A percentile compares a stretch with the other conserved stretches of the same genome.
These are phyloP conservation scores for Phrynocephalus forsythii DNA, from an alignment of 2,797 vertebrate species.

Conservation along the genomic window DNA sequence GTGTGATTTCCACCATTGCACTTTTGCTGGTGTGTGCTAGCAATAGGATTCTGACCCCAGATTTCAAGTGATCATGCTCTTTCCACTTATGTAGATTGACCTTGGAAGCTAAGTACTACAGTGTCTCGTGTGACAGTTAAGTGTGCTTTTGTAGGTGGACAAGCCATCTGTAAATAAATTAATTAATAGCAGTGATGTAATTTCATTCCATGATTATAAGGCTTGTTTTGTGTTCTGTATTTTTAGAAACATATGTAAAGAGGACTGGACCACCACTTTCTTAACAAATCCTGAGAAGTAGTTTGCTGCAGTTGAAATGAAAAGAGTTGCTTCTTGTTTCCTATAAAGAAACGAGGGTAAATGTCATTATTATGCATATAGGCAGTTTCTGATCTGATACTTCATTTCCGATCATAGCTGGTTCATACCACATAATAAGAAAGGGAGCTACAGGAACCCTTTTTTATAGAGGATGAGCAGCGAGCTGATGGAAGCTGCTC, in stretches of 20 bases:
- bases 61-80: not conserved
- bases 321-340: not conserved
- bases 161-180: not conserved
- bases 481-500: not conserved
- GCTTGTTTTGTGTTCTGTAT: not conserved
- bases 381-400: not conserved
- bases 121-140: not conserved
- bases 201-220: conserved; percentile 2
- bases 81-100: not conserved
- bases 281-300: not conserved
- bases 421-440: not conserved
- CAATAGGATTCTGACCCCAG: not conserved
- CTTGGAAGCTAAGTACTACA: not conserved
- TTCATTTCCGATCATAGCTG: not conserved
- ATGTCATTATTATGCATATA: not conserved
- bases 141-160: too few species aligned
- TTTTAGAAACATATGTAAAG: not conserved
- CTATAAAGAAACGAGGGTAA: not conserved
- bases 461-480: not conserved
- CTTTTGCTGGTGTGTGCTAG: too few species aligned
- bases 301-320: conserved; percentile 13
- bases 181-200: not conserved
- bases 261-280: not conserved
- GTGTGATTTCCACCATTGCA: too few species aligned
- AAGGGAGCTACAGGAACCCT: not conserved